Conservation (phyloP, 2,113 vertebrate genomes). For the Tauraco erythrolophus region DNA sequence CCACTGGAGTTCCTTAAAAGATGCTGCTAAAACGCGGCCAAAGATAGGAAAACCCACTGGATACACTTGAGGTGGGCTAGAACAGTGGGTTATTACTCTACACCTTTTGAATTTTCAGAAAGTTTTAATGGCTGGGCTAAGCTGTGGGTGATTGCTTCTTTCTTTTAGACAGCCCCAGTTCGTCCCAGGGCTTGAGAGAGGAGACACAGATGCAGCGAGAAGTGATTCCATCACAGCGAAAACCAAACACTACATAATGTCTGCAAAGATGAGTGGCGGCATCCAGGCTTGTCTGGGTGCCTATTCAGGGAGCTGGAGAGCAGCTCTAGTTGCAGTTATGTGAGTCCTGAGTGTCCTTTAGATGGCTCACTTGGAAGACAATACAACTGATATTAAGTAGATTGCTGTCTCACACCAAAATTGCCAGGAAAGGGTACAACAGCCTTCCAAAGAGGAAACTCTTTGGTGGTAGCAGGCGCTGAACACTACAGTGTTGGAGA, state of each 20-base stretch:
- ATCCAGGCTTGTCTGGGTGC: neutral
- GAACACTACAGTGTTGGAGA: neutral
- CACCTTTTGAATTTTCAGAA: neutral
- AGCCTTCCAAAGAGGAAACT: neutral
- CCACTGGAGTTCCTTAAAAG: neutral
- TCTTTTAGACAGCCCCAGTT: neutral
- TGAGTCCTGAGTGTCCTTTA: neutral
- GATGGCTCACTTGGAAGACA: neutral
- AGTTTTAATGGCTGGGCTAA: neutral
- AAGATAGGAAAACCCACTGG: neutral
- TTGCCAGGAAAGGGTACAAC: neutral
- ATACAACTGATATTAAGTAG: neutral
- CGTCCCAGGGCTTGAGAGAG: neutral
- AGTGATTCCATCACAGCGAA: neutral
- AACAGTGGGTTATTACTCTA: neutral
- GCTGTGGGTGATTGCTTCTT: neutral
- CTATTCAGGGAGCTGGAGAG: neutral
- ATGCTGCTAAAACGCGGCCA: neutral
- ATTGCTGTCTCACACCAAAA: neutral
- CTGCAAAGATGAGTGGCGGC: neutral
- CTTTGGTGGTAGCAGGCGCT: neutral
- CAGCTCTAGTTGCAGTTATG: neutral
- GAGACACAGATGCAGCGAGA: neutral
- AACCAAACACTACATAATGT: neutral
- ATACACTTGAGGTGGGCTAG: fast-evolving